These are phyloP conservation scores for Stegodyphus dumicola DNA, from an alignment of 1,140 invertebrate species.

Conservation along the genomic window DNA sequence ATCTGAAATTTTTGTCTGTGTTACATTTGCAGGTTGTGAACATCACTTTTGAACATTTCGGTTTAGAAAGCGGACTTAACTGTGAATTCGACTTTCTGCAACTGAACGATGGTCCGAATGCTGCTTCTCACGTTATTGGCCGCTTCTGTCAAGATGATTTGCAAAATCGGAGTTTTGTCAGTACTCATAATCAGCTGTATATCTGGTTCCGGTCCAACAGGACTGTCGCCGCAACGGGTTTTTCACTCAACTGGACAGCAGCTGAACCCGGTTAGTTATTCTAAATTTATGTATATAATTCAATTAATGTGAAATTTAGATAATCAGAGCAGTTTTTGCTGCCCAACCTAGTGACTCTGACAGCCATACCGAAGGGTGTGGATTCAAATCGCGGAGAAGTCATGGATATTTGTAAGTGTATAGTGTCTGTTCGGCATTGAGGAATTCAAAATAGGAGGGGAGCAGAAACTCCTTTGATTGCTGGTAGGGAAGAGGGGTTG, in stretches of 20 bases:
- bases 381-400: no score
- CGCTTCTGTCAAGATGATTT: slow-evolving; percentile 77
- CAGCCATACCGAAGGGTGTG: no score
- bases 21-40: background rate
- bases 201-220: slow-evolving; percentile 83
- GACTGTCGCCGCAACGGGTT: slow-evolving; percentile 74
- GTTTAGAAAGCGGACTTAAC: slow-evolving; percentile 72
- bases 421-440: no score
- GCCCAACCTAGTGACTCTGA: no score
- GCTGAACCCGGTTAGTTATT: slow-evolving; percentile 72
- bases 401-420: no score
- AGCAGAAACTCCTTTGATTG: no score
- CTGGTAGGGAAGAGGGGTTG: no score
- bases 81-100: slow-evolving; percentile 79
- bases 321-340: no score
- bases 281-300: no score
- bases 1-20: no score
- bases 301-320: no score
- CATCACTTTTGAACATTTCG: slow-evolving; percentile 71
- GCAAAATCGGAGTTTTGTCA: slow-evolving; percentile 77
- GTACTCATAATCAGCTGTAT: slow-evolving; percentile 79
- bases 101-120: slow-evolving; percentile 82
- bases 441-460: no score
- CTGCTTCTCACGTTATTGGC: slow-evolving; percentile 77
- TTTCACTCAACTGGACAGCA: slow-evolving; percentile 80